Conservation (phyloP, 2,797 vertebrate species). For the Nasua narica region DNA sequence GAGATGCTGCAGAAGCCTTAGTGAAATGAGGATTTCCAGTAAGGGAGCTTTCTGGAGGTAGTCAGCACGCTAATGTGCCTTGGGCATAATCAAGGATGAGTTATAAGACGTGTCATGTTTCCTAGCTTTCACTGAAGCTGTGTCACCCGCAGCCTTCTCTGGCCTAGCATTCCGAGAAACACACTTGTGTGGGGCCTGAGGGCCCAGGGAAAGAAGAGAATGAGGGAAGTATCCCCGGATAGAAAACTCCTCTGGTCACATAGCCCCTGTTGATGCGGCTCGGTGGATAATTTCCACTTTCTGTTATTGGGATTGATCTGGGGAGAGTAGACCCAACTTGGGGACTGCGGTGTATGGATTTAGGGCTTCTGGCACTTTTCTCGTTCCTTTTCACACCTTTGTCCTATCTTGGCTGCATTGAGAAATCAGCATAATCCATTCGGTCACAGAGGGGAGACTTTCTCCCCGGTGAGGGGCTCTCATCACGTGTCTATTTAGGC, state of each 20-base stretch:
- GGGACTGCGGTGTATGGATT: not conserved
- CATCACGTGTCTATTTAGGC: not conserved
- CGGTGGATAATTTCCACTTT: not conserved
- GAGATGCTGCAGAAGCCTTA: not conserved
- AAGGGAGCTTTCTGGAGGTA: not conserved
- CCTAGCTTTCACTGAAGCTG: not conserved
- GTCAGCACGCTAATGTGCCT: not conserved
- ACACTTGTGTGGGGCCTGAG: not conserved
- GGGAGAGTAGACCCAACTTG: not conserved
- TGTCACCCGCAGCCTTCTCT: not conserved
- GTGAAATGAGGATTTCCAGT: constrained; percentile 22
- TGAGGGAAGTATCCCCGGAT: not conserved
- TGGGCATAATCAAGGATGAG: not conserved
- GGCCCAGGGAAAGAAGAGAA: not conserved
- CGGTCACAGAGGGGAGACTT: not conserved
- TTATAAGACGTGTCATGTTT: not conserved
- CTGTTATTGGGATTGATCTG: not conserved
- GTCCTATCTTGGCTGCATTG: not conserved
- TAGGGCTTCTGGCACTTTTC: not conserved
- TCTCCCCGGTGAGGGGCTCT: not conserved
- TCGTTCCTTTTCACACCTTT: not conserved
- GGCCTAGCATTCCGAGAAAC: not conserved
- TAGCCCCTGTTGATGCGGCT: not conserved
- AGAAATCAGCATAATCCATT: not conserved
- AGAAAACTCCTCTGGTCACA: not conserved